Evolutionary conservation across 2,113 vertebrate genomes (phyloP).

Genomic region (Ctenomys sociabilis): DNA sequence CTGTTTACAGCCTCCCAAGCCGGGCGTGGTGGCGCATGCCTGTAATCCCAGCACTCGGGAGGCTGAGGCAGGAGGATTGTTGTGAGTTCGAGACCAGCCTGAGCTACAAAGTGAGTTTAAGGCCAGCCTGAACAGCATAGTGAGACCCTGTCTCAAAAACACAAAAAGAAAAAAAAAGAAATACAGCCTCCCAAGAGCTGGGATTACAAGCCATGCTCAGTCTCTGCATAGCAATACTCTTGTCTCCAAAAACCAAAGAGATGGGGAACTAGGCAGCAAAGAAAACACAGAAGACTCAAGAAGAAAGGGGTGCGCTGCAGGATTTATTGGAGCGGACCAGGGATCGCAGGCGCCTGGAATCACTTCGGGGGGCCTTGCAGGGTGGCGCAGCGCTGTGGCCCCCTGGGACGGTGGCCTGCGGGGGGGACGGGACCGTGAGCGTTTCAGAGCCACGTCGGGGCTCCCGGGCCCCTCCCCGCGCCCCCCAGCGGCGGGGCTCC

Average conservation of each 20-base stretch:
- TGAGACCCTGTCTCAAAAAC: no score
- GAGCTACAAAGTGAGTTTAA: no score
- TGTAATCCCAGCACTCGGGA: no score
- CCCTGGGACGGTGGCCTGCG: not conserved
- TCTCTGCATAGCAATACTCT: not conserved
- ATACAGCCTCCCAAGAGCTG: no score
- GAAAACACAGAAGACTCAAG: not conserved
- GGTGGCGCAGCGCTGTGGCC: not conserved
- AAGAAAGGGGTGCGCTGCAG: not conserved
- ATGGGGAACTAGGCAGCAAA: not conserved
- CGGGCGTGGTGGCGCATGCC: no score
- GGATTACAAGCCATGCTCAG: no score
- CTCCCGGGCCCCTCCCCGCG: not conserved
- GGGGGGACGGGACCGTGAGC: not conserved
- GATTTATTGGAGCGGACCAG: not conserved
- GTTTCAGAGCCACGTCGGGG: fast-evolving
- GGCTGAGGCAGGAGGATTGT: no score
- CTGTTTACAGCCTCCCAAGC: no score
- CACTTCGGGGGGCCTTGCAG: not conserved
- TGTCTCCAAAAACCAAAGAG: not conserved
- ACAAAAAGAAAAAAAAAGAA: no score
- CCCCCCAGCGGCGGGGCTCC: not conserved
- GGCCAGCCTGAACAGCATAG: no score
- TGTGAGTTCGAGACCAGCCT: no score
- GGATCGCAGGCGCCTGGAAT: not conserved